Percentiles rank a stretch among this genome's conserved stretches.
These are phyloP conservation scores for Apamea anceps DNA, from an alignment of 2,888 invertebrate genomes.

Conservation along the genomic window DNA sequence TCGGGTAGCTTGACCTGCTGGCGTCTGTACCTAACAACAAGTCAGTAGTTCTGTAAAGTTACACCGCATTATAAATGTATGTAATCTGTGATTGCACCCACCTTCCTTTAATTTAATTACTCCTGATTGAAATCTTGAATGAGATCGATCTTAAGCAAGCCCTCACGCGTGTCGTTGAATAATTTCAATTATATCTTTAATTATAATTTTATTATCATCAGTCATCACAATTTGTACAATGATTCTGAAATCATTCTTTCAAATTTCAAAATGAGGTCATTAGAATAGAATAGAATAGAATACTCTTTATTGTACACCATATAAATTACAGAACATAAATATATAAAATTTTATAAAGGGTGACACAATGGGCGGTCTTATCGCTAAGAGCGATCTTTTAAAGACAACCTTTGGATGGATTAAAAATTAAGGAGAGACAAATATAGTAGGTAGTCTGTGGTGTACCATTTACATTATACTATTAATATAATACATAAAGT, in stretches of 20 bases:
- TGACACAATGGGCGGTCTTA: too few relatives aligned
- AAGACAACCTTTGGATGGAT: too few relatives aligned
- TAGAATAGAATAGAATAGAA: too few relatives aligned
- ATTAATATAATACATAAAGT: too few relatives aligned
- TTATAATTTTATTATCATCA: conserved; percentile 4
- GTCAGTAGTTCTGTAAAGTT: conserved; percentile 11
- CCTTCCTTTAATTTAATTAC: conserved; percentile 49
- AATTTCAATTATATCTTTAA: conserved; percentile 32
- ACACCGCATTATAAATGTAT: conserved; percentile 27
- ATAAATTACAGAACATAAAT: too few relatives aligned
- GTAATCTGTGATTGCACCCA: conserved; percentile 27
- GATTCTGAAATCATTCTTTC: conserved; percentile 14
- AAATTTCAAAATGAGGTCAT: conserved; percentile 40
- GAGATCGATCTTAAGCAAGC: conserved; percentile 33
- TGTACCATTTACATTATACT: too few relatives aligned
- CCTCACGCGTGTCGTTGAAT: conserved; percentile 33
- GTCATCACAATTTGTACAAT: background rate
- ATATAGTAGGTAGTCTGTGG: too few relatives aligned
- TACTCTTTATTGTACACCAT: too few relatives aligned
- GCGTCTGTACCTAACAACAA: background rate
- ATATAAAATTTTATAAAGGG: too few relatives aligned
- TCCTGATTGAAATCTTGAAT: conserved; percentile 47
- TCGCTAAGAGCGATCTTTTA: too few relatives aligned
- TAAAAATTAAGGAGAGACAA: too few relatives aligned
- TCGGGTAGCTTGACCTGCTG: too few relatives aligned